These are phyloP conservation scores for Amyelois transitella DNA, from an alignment of 1,140 invertebrate species.

Conservation along the genomic window DNA sequence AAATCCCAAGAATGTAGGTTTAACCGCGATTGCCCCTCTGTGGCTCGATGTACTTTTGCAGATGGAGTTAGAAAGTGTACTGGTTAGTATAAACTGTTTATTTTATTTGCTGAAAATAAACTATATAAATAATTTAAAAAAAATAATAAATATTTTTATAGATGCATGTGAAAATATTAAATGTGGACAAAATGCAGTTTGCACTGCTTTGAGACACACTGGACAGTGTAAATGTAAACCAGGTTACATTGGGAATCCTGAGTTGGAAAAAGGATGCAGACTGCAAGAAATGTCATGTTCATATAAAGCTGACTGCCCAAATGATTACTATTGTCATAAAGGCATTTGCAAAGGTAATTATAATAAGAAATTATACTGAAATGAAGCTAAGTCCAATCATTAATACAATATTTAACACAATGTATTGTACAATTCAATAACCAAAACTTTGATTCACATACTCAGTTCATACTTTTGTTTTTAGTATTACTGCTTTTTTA, in stretches of 20 bases:
- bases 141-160: conserved; percentile 40
- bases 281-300: conserved; percentile 83
- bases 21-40: conserved; percentile 85
- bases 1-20: conserved; percentile 84
- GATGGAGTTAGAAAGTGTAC: conserved; percentile 84
- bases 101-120: neutral
- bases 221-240: conserved; percentile 84
- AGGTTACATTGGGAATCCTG: conserved; percentile 85
- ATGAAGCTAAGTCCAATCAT: too few relatives aligned
- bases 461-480: neutral
- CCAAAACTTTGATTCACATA: neutral
- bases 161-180: conserved; percentile 84
- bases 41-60: conserved; percentile 82
- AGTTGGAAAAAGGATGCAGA: conserved; percentile 82
- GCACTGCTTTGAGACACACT: conserved; percentile 81
- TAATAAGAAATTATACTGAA: too few relatives aligned
- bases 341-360: conserved; percentile 87
- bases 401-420: too few relatives aligned
- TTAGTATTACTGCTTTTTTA: too few relatives aligned
- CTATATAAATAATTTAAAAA: neutral
- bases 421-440: too few relatives aligned
- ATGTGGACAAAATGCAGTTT: conserved; percentile 91
- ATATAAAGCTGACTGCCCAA: conserved; percentile 81
- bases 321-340: conserved; percentile 88
- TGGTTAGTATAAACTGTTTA: conserved; percentile 54